Conservation (phyloP, 1,140 invertebrate genomes). For the Tetramorium parvispinum region DNA sequence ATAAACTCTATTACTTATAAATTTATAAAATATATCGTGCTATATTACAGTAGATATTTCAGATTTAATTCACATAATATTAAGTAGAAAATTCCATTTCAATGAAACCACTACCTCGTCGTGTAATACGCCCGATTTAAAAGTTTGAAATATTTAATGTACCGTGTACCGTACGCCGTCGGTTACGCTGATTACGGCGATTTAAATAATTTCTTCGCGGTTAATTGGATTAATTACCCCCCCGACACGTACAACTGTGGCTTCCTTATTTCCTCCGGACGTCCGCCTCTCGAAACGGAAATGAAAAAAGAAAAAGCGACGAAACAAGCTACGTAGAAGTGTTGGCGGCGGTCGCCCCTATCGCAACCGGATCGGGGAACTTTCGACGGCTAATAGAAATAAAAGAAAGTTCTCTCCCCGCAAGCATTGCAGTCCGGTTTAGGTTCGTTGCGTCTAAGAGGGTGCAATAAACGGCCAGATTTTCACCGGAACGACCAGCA, state of each 20-base stretch:
- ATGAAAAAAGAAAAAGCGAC: constrained; percentile 18
- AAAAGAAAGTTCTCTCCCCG: constrained; percentile 57
- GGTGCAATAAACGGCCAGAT: constrained; percentile 75
- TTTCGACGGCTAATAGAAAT: constrained; percentile 71
- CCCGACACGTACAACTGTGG: background rate
- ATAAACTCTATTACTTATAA: background rate
- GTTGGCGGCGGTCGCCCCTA: constrained; percentile 28
- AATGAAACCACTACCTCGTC: background rate
- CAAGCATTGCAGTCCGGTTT: constrained; percentile 62
- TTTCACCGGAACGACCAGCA: constrained; percentile 69
- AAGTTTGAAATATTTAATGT: background rate
- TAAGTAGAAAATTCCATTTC: background rate
- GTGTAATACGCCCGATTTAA: background rate
- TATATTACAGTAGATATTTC: background rate
- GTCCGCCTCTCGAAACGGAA: background rate
- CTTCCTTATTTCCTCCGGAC: constrained; percentile 38
- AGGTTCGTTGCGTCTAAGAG: constrained; percentile 73
- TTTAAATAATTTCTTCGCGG: constrained; percentile 27
- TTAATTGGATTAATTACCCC: constrained; percentile 51
- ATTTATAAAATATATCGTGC: background rate
- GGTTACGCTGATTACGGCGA: background rate
- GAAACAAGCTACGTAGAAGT: constrained; percentile 52
- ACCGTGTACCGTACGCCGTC: background rate
- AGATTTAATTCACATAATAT: background rate
- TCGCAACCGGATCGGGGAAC: constrained; percentile 45